Base-by-base conservation (phyloP, 2,113 vertebrate genomes). In the Plecturocebus donacophilus region DNA sequence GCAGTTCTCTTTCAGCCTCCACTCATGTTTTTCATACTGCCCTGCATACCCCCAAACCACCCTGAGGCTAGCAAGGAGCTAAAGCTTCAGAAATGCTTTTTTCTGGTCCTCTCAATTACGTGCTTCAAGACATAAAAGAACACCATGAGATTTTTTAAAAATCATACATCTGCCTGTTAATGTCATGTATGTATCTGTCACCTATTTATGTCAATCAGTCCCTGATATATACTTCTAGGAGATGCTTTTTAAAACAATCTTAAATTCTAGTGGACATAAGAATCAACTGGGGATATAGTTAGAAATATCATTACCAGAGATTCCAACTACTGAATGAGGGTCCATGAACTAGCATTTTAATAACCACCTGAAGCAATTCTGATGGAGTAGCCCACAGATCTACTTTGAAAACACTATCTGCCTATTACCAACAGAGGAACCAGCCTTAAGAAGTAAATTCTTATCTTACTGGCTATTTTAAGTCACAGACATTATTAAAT, bases 181-280 rank as follows among this genome's bases (percentile, higher is more conserved):
- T 83, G 20, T 12, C 58, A 77, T 73, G 38, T 52, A 88, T 38
- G 17, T 54, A 61, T 80, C 35, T 71, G 25, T 68, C 40, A 90
- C 80, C 25, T 3, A 1, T 90, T 82, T 58, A 45, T 10, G 2
- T 40, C 45, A 56, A 17, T 25, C 42, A 13, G 38, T 79, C 82
- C 47, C 68, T 40, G 42, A 76, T 14, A 30, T 32, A 2, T 27
- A 89, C 27, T 85, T 52, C 47, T 71, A 70, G 49, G 25, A 45
- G 58, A 75, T 89, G 23, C 82, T 92, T 81, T 83, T 35, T 89
- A 70, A 96, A 93, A 58, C 68, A 64, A 58, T 32, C 89, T 92
- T 91, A 88, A 68, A 35, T 61, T 94, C 79, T 52, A 89, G 23
- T 17, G 35, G 73, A 35, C 45, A 56, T 23, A 82, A 77, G n/a